Evolutionary conservation across 30 jellyfish, hydroid and myxozoan genomes (phyloP), one percentile per base, ranked within the genome.

Genomic region (Euphysa ruthae): DNA sequence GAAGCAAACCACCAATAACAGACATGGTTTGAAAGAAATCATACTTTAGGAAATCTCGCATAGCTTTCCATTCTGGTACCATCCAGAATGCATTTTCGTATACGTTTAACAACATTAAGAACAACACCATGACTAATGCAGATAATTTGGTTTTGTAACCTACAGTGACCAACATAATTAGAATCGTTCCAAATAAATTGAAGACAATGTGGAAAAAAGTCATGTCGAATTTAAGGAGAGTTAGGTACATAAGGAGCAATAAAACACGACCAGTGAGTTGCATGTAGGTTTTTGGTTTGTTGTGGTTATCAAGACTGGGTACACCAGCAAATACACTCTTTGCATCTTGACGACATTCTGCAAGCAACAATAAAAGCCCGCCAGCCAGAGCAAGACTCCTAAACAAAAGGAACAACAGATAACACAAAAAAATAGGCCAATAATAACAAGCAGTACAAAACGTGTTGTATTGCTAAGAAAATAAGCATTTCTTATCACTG

Each of bases 21-120:
- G 99, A 91, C 99, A 91, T 91, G 56, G 95, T 91, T 78, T 91
- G 99, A 82, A 91, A 91, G 85, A 91, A 91, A 32, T 91, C 99
- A 56, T 81, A 91, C 78, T 91, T 91, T 69, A 81, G 87, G 81
- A 81, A 91, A 64, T 91, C 99, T 23, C 93, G 93, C 94, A 82
- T 70, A 31, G 95, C 95, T 71, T 83, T 91, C 93, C 93, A 84
- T 26, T 84, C 83, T 7, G 95, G 95, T 25, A 82, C 91, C 94
- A 74, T 91, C 99, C 99, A 91, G 74, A 91, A 91, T 21, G 95
- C 94, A 78, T 91, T 91, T 61, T 82, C 95, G 55, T 82, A 82
- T 31, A 91, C 72, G 55, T 91, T 91, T 26, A 82, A 60, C 31
- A 62, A 31, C 15, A 77, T 22, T 16, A 91, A 82, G 93, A 92